Percentiles rank a stretch among this genome's conserved stretches.
Conservation (phyloP, 2,797 vertebrate species). For the Ptychadena robeensis region DNA sequence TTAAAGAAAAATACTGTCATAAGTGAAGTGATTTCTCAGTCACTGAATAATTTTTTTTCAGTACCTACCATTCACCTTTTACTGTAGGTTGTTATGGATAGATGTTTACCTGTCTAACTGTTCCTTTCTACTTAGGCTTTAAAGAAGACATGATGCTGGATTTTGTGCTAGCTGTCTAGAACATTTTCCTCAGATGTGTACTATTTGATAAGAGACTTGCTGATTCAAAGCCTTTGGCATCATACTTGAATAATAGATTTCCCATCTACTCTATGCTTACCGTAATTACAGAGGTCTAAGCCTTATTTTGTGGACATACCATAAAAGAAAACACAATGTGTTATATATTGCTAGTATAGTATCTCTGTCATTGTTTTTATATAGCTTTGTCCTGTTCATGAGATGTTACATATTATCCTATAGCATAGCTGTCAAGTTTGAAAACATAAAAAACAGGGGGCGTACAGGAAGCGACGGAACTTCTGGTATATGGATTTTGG, state of each 20-base stretch:
- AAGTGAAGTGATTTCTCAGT: conserved; percentile 8
- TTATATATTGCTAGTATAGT: neutral
- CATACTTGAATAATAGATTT: conserved; percentile 25
- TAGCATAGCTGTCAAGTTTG: no score
- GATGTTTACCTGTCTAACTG: conserved; percentile 37
- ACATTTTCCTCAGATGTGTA: conserved; percentile 38
- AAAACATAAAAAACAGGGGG: no score
- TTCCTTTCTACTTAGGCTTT: conserved; percentile 23
- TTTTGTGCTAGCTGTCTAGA: conserved; percentile 41
- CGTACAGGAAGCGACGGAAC: no score
- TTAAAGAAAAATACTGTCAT: conserved; percentile 30
- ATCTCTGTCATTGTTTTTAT: neutral
- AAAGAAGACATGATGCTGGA: conserved; percentile 23
- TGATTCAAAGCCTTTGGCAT: conserved; percentile 32
- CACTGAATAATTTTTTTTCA: conserved; percentile 45
- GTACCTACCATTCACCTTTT: conserved; percentile 25
- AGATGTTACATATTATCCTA: no score
- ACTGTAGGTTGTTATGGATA: conserved; percentile 28
- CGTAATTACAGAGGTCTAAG: conserved; percentile 24
- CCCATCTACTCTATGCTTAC: conserved; percentile 13
- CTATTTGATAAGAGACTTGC: conserved; percentile 15
- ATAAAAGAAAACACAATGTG: neutral
- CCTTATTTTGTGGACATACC: neutral
- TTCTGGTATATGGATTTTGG: no score
- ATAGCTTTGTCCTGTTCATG: no score